Conservation (phyloP, 2,797 vertebrate genomes). For the Siniperca obscura region DNA sequence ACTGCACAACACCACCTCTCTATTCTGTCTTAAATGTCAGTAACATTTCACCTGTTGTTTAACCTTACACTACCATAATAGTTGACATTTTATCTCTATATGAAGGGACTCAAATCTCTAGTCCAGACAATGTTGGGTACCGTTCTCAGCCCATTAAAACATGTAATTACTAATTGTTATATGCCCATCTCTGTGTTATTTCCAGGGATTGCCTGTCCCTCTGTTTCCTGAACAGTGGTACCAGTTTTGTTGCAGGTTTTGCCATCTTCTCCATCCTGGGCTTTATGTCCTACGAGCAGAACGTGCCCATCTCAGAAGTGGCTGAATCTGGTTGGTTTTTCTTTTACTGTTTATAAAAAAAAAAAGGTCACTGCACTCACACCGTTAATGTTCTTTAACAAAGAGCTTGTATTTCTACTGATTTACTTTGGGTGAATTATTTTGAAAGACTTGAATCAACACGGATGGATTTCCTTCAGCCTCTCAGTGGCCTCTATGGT, state of each 20-base stretch:
- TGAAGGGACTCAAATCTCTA: not conserved
- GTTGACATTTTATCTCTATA: not conserved
- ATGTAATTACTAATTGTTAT: not conserved
- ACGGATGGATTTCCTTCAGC: not conserved
- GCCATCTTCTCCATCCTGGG: constrained; percentile 98
- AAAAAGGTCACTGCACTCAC: not conserved
- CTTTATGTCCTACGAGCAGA: constrained; percentile 97
- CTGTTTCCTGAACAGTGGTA: constrained; percentile 95
- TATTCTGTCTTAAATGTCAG: not conserved
- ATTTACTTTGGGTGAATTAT: not conserved
- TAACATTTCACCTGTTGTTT: not conserved
- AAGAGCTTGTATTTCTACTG: not conserved
- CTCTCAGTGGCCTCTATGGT: not conserved
- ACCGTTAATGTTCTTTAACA: not conserved
- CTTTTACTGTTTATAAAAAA: not conserved
- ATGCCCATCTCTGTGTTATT: constrained; percentile 25
- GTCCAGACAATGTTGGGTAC: not conserved
- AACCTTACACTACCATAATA: not conserved
- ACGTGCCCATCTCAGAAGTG: constrained; percentile 93
- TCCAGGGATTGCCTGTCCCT: constrained; percentile 93
- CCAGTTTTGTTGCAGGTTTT: constrained; percentile 98
- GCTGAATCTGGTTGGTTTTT: constrained; percentile 90
- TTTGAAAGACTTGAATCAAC: not conserved
- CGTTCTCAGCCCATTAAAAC: not conserved
- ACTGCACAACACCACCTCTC: not conserved